Base-by-base conservation (phyloP, 2,888 invertebrate species). In the Habroteleia sp. region DNA sequence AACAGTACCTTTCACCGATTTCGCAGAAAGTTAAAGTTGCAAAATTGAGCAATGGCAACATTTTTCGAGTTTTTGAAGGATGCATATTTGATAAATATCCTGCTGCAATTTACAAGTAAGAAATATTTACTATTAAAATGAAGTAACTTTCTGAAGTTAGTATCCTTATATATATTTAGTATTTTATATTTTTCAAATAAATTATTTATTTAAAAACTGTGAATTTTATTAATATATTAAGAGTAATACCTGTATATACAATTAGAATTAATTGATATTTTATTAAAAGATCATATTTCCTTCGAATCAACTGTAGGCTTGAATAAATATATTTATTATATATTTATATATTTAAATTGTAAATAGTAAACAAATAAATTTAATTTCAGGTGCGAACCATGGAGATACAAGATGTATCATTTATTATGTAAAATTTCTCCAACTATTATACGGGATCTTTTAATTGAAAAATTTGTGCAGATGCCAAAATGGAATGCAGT, bases 341-440 rank as follows among this genome's bases (percentile, higher is more conserved):
- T n/a, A n/a, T n/a, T n/a, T n/a, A n/a, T n/a, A n/a, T n/a, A n/a
- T n/a, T n/a, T n/a, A n/a, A n/a, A n/a, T n/a, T n/a, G n/a, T n/a
- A n/a, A n/a, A n/a, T n/a, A n/a, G n/a, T n/a, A n/a, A n/a, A n/a
- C n/a, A 16, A 17, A 29, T 10, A 33, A 3, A 29, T 7, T 23
- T 42, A 20, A 58, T 77, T 77, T 29, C 71, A 88, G 88, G 46
- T 84, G 83, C 39, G 94, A 94, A 81, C 91, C 93, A 0, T 92
- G 91, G 90, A 90, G 93, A 83, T 94, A 93, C 77, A 89, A 84
- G 71, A 76, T 93, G 56, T 95, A 94, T 86, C 93, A 94, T 79
- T 89, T 89, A 50, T 84, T 95, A 13, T 92, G 95, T 79, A 91
- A 89, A 79, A 86, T 92, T 10, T 90, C 91, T 25, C 93, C 95